A percentile compares a stretch with the other conserved stretches of the same genome.
phyloP scores from a whole-genome alignment of 2,113 vertebrate species.

The Cochlearius cochlearius region DNA sequence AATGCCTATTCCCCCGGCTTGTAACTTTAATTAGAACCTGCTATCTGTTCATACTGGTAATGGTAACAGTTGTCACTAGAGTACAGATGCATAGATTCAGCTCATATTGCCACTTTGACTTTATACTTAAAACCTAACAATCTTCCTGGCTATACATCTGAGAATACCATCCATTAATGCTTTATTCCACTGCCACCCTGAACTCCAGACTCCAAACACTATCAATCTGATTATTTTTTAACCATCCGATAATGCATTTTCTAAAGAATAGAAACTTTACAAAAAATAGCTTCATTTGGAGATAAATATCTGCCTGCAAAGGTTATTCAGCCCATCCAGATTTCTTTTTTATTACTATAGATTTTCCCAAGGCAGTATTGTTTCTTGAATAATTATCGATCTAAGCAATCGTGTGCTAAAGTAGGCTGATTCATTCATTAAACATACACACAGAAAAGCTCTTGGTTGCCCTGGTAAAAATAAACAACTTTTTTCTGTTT shows the following conservation, averaged over 20 bases:
- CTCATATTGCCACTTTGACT: slow-evolving; percentile 57
- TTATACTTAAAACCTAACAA: slow-evolving; percentile 31
- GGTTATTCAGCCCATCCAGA: slow-evolving; percentile 55
- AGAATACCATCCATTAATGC: slow-evolving; percentile 9
- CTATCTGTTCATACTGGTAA: slow-evolving; percentile 65
- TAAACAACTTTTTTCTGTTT: slow-evolving; percentile 12
- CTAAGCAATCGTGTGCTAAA: slow-evolving; percentile 62
- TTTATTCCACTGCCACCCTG: slow-evolving; percentile 24
- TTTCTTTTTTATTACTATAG: slow-evolving; percentile 37
- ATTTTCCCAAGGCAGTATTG: slow-evolving; percentile 60
- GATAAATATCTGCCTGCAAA: slow-evolving; percentile 61
- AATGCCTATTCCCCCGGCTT: slow-evolving; percentile 72
- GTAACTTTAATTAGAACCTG: slow-evolving; percentile 80
- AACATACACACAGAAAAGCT: slow-evolving; percentile 24
- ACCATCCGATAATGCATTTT: slow-evolving; percentile 32
- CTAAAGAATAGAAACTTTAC: slow-evolving; percentile 1
- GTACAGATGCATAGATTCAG: slow-evolving; percentile 34
- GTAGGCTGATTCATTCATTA: slow-evolving; percentile 42
- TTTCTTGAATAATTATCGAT: slow-evolving; percentile 69
- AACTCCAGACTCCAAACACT: not conserved
- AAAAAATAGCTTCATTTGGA: slow-evolving; percentile 27
- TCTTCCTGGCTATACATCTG: not conserved
- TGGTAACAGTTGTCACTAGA: slow-evolving; percentile 62
- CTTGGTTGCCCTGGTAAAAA: slow-evolving; percentile 27
- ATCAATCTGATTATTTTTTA: slow-evolving; percentile 27